phyloP scores from a whole-genome alignment of 2,888 invertebrate species.

The Eupithecia abbreviata region DNA sequence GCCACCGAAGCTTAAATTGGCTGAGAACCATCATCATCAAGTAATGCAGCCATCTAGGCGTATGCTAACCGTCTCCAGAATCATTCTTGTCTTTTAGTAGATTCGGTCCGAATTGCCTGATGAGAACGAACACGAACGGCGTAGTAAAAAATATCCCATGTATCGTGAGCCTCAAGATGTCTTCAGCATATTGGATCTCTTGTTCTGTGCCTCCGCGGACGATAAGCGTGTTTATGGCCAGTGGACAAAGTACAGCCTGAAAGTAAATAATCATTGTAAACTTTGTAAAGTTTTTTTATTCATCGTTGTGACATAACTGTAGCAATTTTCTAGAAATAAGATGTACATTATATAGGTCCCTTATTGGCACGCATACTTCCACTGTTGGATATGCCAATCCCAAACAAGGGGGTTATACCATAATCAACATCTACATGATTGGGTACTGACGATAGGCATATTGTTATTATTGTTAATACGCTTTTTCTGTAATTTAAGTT shows the following conservation, averaged over 20 bases:
- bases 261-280: slow-evolving; percentile 38
- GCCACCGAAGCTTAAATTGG: too few relatives aligned
- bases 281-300: not conserved
- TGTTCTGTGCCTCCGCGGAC: slow-evolving; percentile 45
- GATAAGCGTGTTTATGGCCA: slow-evolving; percentile 77
- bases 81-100: slow-evolving; percentile 59
- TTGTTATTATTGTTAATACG: too few relatives aligned
- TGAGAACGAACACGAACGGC: slow-evolving; percentile 69
- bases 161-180: slow-evolving; percentile 62
- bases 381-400: too few relatives aligned
- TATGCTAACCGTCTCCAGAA: slow-evolving; percentile 47
- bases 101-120: slow-evolving; percentile 65
- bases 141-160: slow-evolving; percentile 74
- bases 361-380: too few relatives aligned
- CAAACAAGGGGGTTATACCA: too few relatives aligned
- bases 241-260: slow-evolving; percentile 84
- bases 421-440: too few relatives aligned
- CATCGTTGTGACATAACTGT: too few relatives aligned
- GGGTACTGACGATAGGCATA: too few relatives aligned
- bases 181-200: slow-evolving; percentile 63
- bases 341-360: too few relatives aligned
- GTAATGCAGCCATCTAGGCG: not conserved
- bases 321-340: too few relatives aligned
- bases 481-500: too few relatives aligned
- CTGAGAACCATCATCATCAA: not conserved